Conservation (phyloP, 1,140 invertebrate genomes). For the Frieseomelitta varia region DNA sequence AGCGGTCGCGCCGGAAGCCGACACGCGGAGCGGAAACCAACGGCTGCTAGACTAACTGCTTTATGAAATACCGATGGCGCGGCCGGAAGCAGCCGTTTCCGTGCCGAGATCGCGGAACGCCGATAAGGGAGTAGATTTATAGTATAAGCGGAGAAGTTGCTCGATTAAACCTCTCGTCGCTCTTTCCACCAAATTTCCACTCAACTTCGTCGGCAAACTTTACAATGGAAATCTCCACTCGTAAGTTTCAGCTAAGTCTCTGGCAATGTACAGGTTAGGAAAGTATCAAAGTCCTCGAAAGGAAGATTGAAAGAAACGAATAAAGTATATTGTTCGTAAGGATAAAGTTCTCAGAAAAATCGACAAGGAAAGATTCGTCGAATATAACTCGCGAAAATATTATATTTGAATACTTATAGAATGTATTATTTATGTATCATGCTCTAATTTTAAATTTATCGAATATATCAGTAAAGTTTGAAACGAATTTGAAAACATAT, state of each 20-base stretch:
- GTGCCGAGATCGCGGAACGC: conserved; percentile 17
- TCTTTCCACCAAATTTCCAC: background rate
- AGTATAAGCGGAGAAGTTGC: conserved; percentile 20
- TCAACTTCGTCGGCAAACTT: background rate
- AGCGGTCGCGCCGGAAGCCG: background rate
- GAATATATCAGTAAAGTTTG: background rate
- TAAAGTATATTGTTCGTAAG: background rate
- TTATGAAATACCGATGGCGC: conserved; percentile 46
- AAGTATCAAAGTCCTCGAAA: background rate
- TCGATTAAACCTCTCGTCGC: conserved; percentile 15
- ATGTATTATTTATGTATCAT: background rate
- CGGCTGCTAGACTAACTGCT: conserved; percentile 33
- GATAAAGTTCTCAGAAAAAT: background rate
- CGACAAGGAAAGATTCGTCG: background rate
- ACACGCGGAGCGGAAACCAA: conserved; percentile 30
- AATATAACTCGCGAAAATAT: background rate
- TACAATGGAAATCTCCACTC: background rate
- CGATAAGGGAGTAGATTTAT: conserved; percentile 45
- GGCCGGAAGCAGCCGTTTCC: conserved; percentile 35
- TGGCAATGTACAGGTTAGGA: too few species aligned
- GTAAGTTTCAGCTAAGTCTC: background rate
- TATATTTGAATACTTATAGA: background rate
- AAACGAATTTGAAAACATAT: background rate
- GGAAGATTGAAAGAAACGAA: background rate
- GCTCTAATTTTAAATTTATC: too few species aligned